These are phyloP conservation scores for Rotaria sp. DNA, from an alignment of 2,888 invertebrate genomes.

Conservation along the genomic window DNA sequence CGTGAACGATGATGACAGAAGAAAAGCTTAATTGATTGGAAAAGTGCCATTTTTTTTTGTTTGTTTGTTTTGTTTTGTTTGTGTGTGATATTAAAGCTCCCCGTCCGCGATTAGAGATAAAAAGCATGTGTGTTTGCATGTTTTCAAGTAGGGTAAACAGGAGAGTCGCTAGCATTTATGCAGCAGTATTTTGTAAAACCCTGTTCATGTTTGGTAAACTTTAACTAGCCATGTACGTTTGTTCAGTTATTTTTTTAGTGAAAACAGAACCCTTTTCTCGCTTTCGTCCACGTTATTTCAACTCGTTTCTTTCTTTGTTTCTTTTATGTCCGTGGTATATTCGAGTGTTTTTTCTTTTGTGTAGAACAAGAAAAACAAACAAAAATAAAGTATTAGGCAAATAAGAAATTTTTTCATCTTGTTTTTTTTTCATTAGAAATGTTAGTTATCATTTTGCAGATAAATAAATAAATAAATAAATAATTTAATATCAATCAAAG, in stretches of 20 bases:
- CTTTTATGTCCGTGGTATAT: not conserved
- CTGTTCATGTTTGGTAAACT: not conserved
- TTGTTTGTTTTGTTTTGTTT: not conserved
- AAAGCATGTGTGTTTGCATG: not conserved
- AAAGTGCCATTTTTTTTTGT: not conserved
- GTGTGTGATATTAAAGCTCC: not conserved
- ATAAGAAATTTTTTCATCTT: not conserved
- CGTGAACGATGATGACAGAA: not conserved
- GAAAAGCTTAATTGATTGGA: not conserved
- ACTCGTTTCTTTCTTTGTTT: not conserved
- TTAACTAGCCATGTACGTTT: not conserved
- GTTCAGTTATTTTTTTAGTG: conserved; percentile 5
- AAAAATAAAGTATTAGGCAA: conserved; percentile 17
- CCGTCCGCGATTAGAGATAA: conserved; percentile 1
- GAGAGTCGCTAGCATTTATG: not conserved
- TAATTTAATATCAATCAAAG: conserved; percentile 54
- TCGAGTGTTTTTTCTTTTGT: not conserved
- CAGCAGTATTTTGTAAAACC: not conserved
- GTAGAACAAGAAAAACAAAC: not conserved
- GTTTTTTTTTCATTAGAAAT: not conserved
- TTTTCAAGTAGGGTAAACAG: not conserved
- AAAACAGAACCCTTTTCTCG: not conserved
- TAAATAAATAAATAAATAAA: not conserved
- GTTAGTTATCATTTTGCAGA: not conserved
- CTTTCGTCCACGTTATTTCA: not conserved